Conservation (phyloP, 2,797 vertebrate genomes). For the Chiropotes sagulatus region DNA sequence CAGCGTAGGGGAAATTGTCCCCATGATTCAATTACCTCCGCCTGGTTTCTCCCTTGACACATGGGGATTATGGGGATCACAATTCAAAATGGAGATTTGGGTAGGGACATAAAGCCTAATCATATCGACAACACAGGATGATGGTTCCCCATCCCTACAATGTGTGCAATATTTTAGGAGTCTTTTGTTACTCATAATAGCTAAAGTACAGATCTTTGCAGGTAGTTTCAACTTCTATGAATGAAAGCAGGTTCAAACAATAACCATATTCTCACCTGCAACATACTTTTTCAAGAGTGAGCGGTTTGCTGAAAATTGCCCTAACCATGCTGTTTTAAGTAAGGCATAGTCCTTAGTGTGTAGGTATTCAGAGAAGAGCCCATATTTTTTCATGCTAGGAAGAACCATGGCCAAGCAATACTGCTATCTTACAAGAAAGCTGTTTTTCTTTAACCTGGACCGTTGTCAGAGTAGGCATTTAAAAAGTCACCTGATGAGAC, state of each 20-base stretch:
- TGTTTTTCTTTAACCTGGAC: not conserved
- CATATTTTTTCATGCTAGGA: not conserved
- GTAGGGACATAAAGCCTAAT: not conserved
- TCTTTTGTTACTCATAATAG: not conserved
- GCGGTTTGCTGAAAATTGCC: not conserved
- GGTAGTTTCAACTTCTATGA: not conserved
- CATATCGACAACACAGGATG: not conserved
- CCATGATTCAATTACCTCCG: not conserved
- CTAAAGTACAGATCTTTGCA: not conserved
- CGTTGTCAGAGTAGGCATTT: not conserved
- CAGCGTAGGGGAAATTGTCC: not conserved
- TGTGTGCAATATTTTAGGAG: not conserved
- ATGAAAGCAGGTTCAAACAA: not conserved
- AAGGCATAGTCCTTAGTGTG: not conserved
- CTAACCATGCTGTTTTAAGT: not conserved
- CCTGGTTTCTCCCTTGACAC: not conserved
- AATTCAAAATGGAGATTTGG: not conserved
- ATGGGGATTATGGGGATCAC: not conserved
- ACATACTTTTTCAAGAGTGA: not conserved
- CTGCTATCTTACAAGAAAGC: not conserved
- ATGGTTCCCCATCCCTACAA: not conserved
- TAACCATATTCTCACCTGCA: not conserved
- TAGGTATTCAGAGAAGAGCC: not conserved
- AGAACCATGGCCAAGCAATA: not conserved
- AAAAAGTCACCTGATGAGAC: not conserved